These are phyloP conservation scores for Acleris cristana DNA, from an alignment of 2,888 invertebrate species.

Conservation along the genomic window DNA sequence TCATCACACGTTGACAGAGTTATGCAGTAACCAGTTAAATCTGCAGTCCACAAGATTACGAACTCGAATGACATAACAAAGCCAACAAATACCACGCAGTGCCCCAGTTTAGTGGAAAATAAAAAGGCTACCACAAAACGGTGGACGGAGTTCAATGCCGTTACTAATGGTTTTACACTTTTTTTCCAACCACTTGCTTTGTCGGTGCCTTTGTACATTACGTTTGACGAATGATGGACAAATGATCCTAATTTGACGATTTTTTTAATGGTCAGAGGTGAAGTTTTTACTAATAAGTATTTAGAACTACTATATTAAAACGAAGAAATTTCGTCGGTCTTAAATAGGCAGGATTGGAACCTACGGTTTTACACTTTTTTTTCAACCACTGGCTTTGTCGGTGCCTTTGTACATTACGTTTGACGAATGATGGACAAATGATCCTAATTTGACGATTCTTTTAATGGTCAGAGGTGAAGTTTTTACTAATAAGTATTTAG, in stretches of 20 bases:
- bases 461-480: too few species aligned
- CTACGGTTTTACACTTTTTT: conserved; percentile 14
- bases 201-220: background rate
- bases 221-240: background rate
- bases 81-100: conserved; percentile 3
- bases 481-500: too few species aligned
- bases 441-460: background rate
- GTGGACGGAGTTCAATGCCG: conserved; percentile 30
- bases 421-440: background rate
- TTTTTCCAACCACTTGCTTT: background rate
- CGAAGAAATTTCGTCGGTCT: too few species aligned
- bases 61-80: conserved; percentile 7
- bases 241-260: background rate
- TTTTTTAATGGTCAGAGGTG: too few species aligned
- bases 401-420: background rate
- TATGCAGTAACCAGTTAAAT: too few species aligned
- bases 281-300: too few species aligned
- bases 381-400: background rate
- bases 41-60: background rate
- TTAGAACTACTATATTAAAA: too few species aligned
- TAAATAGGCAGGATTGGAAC: too few species aligned
- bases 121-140: conserved; percentile 11
- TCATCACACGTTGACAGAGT: too few species aligned
- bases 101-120: conserved; percentile 30
- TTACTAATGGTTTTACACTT: conserved; percentile 18